Conservation (phyloP, 2,113 vertebrate species). For the Chaetura pelagica region DNA sequence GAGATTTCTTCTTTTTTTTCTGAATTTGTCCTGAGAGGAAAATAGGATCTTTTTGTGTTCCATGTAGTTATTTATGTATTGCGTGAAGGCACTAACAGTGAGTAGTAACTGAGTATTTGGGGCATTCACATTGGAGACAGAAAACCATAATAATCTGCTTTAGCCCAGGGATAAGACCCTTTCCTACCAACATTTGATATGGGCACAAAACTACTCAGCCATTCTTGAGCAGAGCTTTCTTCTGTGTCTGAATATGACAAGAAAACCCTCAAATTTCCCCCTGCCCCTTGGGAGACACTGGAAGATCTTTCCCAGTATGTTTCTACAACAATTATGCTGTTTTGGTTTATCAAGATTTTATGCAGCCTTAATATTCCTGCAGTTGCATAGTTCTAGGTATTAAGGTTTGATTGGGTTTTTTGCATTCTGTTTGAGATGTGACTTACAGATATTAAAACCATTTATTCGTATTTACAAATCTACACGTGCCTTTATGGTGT, state of each 20-base stretch:
- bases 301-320: background rate
- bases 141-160: background rate
- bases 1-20: background rate
- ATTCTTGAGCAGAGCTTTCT: background rate
- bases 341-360: background rate
- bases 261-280: accelerated
- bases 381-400: slow-evolving; percentile 51
- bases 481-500: slow-evolving; percentile 4
- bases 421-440: background rate
- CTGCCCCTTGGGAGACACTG: background rate
- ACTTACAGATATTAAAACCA: slow-evolving; percentile 22
- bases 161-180: background rate
- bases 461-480: slow-evolving; percentile 43
- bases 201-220: background rate
- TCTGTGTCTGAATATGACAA: background rate
- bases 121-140: background rate
- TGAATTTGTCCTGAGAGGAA: background rate
- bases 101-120: background rate
- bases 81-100: background rate
- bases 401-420: slow-evolving; percentile 49
- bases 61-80: background rate
- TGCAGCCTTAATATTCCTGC: slow-evolving; percentile 60
- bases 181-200: accelerated
- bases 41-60: background rate
- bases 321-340: background rate